Conservation (phyloP, 2,797 vertebrate species). For the Thunnus albacares region DNA sequence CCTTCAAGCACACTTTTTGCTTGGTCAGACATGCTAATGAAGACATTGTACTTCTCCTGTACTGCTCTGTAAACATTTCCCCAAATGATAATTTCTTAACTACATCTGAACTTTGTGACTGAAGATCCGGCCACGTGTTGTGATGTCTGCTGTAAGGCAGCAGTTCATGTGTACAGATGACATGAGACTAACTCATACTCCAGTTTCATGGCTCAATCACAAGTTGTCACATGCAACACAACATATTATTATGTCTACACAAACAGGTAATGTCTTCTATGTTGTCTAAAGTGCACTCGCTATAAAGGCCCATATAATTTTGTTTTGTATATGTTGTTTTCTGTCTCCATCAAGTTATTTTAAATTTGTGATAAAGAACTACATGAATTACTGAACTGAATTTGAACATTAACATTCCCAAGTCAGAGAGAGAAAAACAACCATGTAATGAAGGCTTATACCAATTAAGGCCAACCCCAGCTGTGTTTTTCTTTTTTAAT, state of each 20-base stretch:
- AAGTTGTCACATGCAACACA: neutral
- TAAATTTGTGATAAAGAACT: neutral
- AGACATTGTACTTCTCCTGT: neutral
- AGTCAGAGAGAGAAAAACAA: neutral
- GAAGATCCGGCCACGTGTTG: neutral
- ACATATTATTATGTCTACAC: neutral
- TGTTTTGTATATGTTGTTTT: neutral
- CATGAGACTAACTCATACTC: neutral
- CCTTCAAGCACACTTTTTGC: neutral
- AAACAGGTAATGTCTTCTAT: neutral
- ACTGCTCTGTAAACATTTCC: neutral
- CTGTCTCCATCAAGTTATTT: neutral
- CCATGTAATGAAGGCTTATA: neutral
- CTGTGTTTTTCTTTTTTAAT: neutral
- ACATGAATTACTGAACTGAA: neutral
- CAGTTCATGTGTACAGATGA: neutral
- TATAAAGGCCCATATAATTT: neutral
- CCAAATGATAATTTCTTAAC: neutral
- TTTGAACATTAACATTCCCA: neutral
- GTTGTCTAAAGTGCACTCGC: neutral
- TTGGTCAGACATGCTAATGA: neutral
- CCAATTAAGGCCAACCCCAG: neutral
- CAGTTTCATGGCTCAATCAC: conserved; percentile 4
- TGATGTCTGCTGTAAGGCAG: neutral
- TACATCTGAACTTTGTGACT: conserved; percentile 29